These are phyloP conservation scores for Notechis scutatus DNA, from an alignment of 2,113 vertebrate species.

Conservation along the genomic window DNA sequence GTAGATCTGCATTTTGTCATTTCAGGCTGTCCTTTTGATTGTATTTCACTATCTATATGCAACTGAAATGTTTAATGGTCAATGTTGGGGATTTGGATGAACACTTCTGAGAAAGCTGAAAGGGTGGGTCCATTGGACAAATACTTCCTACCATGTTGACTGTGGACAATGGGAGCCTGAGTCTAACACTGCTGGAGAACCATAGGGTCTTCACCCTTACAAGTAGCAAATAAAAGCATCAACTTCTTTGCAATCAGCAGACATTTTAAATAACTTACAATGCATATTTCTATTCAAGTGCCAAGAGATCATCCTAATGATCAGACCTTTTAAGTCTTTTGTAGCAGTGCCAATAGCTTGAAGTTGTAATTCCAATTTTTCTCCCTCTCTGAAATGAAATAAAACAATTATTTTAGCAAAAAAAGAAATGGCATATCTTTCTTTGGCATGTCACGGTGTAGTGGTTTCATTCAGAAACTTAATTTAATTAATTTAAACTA, in stretches of 20 bases:
- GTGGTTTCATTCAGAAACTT: background rate
- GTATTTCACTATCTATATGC: conserved; percentile 41
- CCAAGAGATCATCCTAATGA: background rate
- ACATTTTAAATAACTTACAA: conserved; percentile 19
- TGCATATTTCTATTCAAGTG: conserved; percentile 7
- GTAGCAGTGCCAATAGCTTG: background rate
- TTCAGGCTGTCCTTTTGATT: conserved; percentile 54
- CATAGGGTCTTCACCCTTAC: background rate
- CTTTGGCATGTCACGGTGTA: background rate
- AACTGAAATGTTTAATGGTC: conserved; percentile 48
- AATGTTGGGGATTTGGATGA: conserved; percentile 54
- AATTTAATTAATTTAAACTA: background rate
- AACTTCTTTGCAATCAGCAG: conserved; percentile 36
- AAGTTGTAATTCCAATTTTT: conserved; percentile 20
- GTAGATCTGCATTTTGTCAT: conserved; percentile 54
- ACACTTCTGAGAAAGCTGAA: conserved; percentile 9
- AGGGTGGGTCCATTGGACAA: background rate
- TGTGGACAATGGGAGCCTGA: background rate
- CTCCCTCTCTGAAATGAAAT: conserved; percentile 7
- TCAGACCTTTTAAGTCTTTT: conserved; percentile 10
- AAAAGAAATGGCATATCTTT: conserved; percentile 2
- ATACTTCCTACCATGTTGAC: background rate
- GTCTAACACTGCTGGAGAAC: background rate
- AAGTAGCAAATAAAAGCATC: conserved; percentile 48
- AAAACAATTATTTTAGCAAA: conserved; percentile 32